Evolutionary conservation across 2,113 vertebrate species (phyloP).

Genomic region (Procavia capensis): DNA sequence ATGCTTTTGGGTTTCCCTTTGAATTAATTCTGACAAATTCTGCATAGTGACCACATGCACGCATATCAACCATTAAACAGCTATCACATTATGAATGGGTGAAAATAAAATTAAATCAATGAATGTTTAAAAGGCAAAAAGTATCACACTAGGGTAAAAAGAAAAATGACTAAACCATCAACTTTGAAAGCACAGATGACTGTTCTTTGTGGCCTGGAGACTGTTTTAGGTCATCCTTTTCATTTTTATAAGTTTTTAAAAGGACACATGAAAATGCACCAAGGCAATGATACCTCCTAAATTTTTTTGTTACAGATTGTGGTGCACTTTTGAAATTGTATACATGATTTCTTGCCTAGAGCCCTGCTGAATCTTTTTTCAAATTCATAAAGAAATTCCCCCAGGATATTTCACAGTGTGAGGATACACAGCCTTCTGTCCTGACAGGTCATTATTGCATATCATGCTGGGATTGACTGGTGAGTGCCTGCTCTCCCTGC

Average conservation of each 20-base stretch:
- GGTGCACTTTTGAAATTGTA: conserved; percentile 86
- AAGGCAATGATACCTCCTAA: conserved; percentile 64
- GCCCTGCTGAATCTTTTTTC: conserved; percentile 85
- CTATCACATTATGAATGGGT: conserved; percentile 51
- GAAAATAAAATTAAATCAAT: conserved; percentile 69
- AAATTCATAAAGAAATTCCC: conserved; percentile 90
- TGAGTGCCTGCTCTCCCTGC: conserved; percentile 64
- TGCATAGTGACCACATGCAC: background rate
- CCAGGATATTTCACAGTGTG: conserved; percentile 88
- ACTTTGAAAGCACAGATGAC: conserved; percentile 34
- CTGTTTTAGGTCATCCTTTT: conserved; percentile 67
- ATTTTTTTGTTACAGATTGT: conserved; percentile 24
- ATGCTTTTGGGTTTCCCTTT: background rate
- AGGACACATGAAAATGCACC: conserved; percentile 63
- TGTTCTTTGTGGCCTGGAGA: conserved; percentile 43
- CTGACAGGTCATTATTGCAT: conserved; percentile 93
- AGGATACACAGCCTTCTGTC: conserved; percentile 83
- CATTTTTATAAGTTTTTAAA: conserved; percentile 76
- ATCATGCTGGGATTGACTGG: conserved; percentile 85
- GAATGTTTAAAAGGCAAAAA: conserved; percentile 72
- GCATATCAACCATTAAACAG: conserved; percentile 22
- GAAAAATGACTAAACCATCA: conserved; percentile 34
- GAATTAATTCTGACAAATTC: conserved; percentile 34
- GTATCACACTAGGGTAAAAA: conserved; percentile 62
- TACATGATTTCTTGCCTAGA: conserved; percentile 84